Conservation (phyloP, 2,113 vertebrate genomes). For the Aepyceros melampus region DNA sequence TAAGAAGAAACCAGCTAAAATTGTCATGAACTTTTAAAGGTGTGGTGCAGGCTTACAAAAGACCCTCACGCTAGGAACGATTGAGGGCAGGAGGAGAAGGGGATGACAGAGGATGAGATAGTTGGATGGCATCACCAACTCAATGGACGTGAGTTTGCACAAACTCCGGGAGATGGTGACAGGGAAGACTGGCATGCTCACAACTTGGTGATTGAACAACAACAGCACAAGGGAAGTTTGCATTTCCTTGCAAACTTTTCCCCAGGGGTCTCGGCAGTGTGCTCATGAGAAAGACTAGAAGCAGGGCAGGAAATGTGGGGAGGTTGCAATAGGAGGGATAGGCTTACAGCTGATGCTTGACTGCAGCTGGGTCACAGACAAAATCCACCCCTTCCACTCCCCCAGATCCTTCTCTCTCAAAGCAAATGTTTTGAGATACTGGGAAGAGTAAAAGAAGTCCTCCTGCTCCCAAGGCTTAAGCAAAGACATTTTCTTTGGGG, state of each 20-base stretch:
- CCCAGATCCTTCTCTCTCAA: background rate
- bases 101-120: background rate
- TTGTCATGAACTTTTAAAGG: background rate
- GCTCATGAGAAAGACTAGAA: background rate
- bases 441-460: background rate
- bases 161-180: background rate
- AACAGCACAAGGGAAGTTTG: background rate
- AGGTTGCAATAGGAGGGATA: rapidly evolving
- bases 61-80: background rate
- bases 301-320: background rate
- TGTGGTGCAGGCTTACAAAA: too few relatives aligned
- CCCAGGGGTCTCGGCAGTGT: background rate
- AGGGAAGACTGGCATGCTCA: background rate
- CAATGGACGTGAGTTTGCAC: background rate
- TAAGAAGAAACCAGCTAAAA: background rate
- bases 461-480: background rate
- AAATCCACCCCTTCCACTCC: background rate
- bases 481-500: background rate
- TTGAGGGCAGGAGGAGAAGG: background rate
- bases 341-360: background rate
- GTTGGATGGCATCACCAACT: background rate
- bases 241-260: background rate
- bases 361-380: background rate
- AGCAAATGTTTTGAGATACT: background rate
- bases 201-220: background rate